phyloP scores from a whole-genome alignment of 2,888 invertebrate genomes.

The Pilophorus perplexus region DNA sequence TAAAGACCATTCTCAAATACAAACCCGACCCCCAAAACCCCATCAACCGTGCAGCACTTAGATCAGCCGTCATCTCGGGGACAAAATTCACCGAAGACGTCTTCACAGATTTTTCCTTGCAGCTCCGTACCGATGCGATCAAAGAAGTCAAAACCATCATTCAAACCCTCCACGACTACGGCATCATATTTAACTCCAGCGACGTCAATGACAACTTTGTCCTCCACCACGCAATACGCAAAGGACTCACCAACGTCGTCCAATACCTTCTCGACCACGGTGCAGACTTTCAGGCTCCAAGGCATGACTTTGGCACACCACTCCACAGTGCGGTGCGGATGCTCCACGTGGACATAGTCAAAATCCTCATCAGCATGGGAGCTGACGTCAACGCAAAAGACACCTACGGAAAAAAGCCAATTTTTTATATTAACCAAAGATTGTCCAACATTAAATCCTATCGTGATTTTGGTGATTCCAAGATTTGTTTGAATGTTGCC shows the following conservation, averaged over 20 bases:
- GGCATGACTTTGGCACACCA: conserved; percentile 2
- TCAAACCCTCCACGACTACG: conserved; percentile 13
- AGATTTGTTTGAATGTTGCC: conserved; percentile 1
- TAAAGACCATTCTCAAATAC: not conserved
- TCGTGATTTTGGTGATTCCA: not conserved
- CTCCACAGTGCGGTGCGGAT: conserved; percentile 17
- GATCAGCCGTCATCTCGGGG: not conserved
- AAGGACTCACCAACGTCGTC: conserved; percentile 6
- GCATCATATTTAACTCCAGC: conserved; percentile 2
- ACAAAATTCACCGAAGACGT: conserved; percentile 16
- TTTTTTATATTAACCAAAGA: not conserved
- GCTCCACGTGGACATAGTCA: conserved; percentile 10
- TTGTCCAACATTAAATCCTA: not conserved
- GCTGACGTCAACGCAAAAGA: conserved; percentile 19
- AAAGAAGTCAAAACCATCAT: conserved; percentile 3
- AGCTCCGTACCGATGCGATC: not conserved
- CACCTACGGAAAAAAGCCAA: not conserved
- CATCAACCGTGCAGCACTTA: not conserved
- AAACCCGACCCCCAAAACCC: not conserved
- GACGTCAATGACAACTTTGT: conserved; percentile 2
- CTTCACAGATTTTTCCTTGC: not conserved
- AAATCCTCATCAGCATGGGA: not conserved
- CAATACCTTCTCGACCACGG: conserved; percentile 6
- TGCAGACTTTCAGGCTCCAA: conserved; percentile 6
- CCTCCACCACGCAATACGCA: conserved; percentile 6